Evolutionary conservation across 1,140 invertebrate genomes (phyloP), one percentile per base, ranked within the genome.

Genomic region (Brachionus sp.): DNA sequence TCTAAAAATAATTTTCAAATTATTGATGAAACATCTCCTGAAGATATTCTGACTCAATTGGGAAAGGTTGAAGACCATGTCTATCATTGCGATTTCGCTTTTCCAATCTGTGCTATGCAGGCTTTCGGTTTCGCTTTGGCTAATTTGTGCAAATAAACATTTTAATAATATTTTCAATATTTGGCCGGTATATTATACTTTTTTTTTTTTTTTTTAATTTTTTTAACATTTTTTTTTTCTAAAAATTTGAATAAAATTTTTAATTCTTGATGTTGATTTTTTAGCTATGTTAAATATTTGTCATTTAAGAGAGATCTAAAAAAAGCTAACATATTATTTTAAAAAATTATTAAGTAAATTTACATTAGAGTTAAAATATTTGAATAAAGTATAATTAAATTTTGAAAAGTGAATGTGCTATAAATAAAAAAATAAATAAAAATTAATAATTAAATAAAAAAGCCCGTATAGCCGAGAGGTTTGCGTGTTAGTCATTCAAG

Each of bases 1-100:
- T 80, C 77, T 5, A 80, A 80, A 42, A 80, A 80, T 23, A 80
- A 80, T 62, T 80, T 80, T 62, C 77, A 80, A 80, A 80, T 80
- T 35, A 44, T 80, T 37, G 77, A 80, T 16, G 77, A 80, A 46
- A 62, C 77, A 62, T 39, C 46, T 19, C 77, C 46, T 37, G 77
- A 80, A 33, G 77, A 80, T 66, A 23, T 80, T 62, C 16, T 62
- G 6, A 80, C 57, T 50, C 77, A 80, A 44, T 29, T 80, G 23
- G 77, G 77, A 13, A 80, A 80, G 35, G 50, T 80, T 1, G 77
- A 80, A 62, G 39, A 33, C 19, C 23, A 10, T 66, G 16, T 62
- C 16, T 80, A 80, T 29, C 53, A 44, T 66, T 80, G 77, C 23
- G 77, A 80, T 66, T 80, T 80, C 12, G 35, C 50, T 35, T 80